A percentile compares a stretch with the other conserved stretches of the same genome.
Conservation (phyloP, 2,888 invertebrate genomes). For the Lasioglossum oenotherae region DNA sequence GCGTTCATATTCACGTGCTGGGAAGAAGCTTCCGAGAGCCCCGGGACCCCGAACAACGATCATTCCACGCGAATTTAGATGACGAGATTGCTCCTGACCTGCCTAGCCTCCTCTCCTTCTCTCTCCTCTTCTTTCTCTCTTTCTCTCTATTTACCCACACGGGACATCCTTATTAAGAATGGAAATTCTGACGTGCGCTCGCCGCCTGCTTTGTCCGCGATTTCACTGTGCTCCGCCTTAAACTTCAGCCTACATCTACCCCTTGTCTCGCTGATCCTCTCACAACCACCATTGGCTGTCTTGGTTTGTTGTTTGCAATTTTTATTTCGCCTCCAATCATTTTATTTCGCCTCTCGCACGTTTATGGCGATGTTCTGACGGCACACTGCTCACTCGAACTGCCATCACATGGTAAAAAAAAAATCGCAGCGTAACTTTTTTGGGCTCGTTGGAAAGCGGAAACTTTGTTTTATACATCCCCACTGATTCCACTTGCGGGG, state of each 20-base stretch:
- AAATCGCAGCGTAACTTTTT: too few relatives aligned
- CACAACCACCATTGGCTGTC: neutral
- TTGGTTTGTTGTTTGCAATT: neutral
- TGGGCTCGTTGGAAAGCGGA: neutral
- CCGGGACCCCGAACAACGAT: slow-evolving; percentile 57
- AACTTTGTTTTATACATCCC: too few relatives aligned
- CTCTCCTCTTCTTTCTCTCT: neutral
- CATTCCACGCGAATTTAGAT: slow-evolving; percentile 71
- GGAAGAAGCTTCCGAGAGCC: slow-evolving; percentile 19
- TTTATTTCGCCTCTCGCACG: neutral
- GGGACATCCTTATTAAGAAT: slow-evolving; percentile 73
- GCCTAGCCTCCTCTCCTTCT: neutral
- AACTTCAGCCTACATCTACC: neutral
- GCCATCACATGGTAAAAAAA: neutral
- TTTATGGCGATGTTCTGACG: too few relatives aligned
- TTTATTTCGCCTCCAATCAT: neutral
- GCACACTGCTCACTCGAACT: too few relatives aligned
- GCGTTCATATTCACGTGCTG: slow-evolving; percentile 38
- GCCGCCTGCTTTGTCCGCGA: neutral
- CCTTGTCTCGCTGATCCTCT: neutral
- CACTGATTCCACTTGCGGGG: neutral
- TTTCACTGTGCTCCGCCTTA: neutral
- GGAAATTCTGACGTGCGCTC: slow-evolving; percentile 49
- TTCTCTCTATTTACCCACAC: slow-evolving; percentile 5
- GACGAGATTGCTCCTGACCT: slow-evolving; percentile 45